A percentile compares a stretch with the other conserved stretches of the same genome.
These are phyloP conservation scores for Aspidapion aeneum DNA, from an alignment of 2,888 invertebrate genomes.

Conservation along the genomic window DNA sequence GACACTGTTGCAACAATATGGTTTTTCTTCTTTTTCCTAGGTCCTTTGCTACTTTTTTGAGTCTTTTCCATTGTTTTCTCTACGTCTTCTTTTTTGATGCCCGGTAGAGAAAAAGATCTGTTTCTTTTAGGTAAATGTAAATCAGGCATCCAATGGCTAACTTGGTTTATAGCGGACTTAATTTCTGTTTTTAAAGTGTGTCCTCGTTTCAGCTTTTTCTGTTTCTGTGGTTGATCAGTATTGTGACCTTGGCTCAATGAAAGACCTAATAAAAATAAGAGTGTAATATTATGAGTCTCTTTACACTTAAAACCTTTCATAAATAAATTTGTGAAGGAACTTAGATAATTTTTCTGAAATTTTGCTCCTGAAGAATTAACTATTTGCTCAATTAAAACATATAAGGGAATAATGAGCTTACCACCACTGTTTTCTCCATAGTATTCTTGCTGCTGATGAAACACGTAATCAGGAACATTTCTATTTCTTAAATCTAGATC, in stretches of 20 bases:
- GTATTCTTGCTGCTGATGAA: constrained; percentile 40
- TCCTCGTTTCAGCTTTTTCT: constrained; percentile 65
- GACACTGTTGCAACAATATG: constrained; percentile 81
- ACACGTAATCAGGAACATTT: constrained; percentile 51
- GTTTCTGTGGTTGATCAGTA: constrained; percentile 44
- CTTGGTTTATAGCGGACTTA: constrained; percentile 70
- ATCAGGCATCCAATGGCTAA: constrained; percentile 79
- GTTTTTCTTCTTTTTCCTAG: constrained; percentile 71
- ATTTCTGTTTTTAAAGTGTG: constrained; percentile 54
- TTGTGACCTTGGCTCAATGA: too few relatives aligned
- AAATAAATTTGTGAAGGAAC: too few relatives aligned
- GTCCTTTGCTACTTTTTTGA: constrained; percentile 33
- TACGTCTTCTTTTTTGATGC: constrained; percentile 57
- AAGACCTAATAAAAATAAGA: too few relatives aligned
- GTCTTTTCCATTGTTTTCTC: constrained; percentile 49
- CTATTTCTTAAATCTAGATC: constrained; percentile 51
- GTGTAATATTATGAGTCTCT: too few relatives aligned
- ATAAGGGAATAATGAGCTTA: too few relatives aligned
- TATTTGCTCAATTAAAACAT: too few relatives aligned
- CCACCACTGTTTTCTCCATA: not conserved
- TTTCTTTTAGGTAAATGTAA: constrained; percentile 72
- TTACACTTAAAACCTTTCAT: too few relatives aligned
- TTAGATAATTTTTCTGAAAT: too few relatives aligned
- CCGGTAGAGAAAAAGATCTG: constrained; percentile 79
- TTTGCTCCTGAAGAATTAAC: too few relatives aligned